Evolutionary conservation across 2,113 vertebrate species (phyloP).

Genomic region (Macquaria ambigua): DNA sequence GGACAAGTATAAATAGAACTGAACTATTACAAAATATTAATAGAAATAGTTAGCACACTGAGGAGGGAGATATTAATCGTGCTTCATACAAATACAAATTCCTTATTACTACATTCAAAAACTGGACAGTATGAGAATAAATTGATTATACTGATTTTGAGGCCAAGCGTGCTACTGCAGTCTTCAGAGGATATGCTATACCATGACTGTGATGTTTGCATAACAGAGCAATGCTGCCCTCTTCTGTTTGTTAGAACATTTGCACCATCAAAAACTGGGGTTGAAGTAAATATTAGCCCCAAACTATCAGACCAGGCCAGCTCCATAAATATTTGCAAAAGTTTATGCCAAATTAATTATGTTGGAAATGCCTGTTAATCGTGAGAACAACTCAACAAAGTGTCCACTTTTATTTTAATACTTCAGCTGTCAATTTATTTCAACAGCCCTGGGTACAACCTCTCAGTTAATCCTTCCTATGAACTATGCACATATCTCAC

Average conservation of each 20-base stretch:
- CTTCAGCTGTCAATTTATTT: neutral
- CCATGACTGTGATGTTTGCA: neutral
- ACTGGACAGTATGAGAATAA: neutral
- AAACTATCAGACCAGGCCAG: neutral
- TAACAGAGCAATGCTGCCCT: conserved; percentile 65
- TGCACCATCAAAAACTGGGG: neutral
- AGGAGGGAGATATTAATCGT: neutral
- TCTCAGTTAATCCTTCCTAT: neutral
- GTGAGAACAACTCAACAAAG: neutral
- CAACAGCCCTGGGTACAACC: neutral
- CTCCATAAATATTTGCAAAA: neutral
- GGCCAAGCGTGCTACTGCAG: conserved; percentile 33
- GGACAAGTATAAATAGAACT: conserved; percentile 1
- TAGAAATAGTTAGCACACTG: neutral
- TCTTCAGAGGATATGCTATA: neutral
- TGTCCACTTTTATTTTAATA: neutral
- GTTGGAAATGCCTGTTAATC: neutral
- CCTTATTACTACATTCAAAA: conserved; percentile 10
- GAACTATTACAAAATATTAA: neutral
- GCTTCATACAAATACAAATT: neutral
- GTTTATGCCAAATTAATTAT: neutral
- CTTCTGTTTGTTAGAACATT: conserved; percentile 45
- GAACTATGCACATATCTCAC: too few relatives aligned
- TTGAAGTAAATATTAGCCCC: neutral
- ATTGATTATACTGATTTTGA: conserved; percentile 36